Percentiles rank a stretch among this genome's conserved stretches.
phyloP scores from a whole-genome alignment of 2,888 invertebrate genomes.

The Catotricha subobsoleta region DNA sequence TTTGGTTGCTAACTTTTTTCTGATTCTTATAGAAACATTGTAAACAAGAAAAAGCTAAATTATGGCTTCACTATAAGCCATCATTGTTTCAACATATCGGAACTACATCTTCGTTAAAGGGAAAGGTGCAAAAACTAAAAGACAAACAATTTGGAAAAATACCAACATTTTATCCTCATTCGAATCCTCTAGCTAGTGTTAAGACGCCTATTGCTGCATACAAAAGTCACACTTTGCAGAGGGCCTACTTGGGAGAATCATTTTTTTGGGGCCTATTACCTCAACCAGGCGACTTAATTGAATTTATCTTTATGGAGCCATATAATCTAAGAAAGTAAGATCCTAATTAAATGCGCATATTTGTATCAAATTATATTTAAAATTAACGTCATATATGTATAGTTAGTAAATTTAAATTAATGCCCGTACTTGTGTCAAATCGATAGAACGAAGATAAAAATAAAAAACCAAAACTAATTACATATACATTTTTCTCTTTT shows the following conservation, averaged over 20 bases:
- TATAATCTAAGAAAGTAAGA: slow-evolving; percentile 45
- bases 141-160: slow-evolving; percentile 78
- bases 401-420: neutral
- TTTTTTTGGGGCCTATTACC: slow-evolving; percentile 88
- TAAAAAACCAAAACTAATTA: neutral
- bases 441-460: neutral
- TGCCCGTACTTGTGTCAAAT: neutral
- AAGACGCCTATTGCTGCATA: slow-evolving; percentile 61
- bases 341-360: neutral
- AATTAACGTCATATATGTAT: neutral
- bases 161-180: slow-evolving; percentile 58
- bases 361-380: too few relatives aligned
- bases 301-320: slow-evolving; percentile 62
- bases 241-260: slow-evolving; percentile 70
- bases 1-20: neutral
- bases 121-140: slow-evolving; percentile 92
- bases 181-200: slow-evolving; percentile 53
- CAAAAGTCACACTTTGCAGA: slow-evolving; percentile 55
- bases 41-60: slow-evolving; percentile 49
- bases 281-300: slow-evolving; percentile 59
- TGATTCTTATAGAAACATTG: slow-evolving; percentile 54
- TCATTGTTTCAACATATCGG: slow-evolving; percentile 94
- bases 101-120: slow-evolving; percentile 81
- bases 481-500: slow-evolving; percentile 14
- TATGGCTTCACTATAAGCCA: slow-evolving; percentile 74